Evolutionary conservation across 2,797 vertebrate species (phyloP).

Genomic region (Megaceryle alcyon): DNA sequence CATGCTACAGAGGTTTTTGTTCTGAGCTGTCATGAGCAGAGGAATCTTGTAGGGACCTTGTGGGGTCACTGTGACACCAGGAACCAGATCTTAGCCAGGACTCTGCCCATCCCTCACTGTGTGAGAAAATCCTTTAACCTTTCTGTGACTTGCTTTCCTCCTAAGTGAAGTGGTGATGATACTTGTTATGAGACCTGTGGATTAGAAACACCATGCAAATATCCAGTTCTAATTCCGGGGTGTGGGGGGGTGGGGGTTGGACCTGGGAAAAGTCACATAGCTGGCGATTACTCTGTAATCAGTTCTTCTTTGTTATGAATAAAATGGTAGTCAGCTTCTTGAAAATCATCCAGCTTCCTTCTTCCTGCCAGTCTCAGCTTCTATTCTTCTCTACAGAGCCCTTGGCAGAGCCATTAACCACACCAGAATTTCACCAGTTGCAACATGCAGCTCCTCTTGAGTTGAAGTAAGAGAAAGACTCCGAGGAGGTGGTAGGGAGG

Average conservation of each 20-base stretch:
- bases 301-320: conserved; percentile 12
- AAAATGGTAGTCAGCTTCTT: conserved; percentile 45
- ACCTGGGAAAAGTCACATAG: not conserved
- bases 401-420: conserved; percentile 35
- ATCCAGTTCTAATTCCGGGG: not conserved
- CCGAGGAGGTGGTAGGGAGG: not conserved
- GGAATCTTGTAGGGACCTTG: not conserved
- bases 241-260: not conserved
- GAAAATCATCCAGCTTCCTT: conserved; percentile 56
- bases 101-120: not conserved
- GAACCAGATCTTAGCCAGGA: not conserved
- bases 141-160: not conserved
- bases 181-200: not conserved
- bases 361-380: conserved; percentile 48
- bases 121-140: not conserved
- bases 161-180: not conserved
- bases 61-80: not conserved
- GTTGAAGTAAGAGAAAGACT: not conserved
- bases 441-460: conserved; percentile 37
- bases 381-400: conserved; percentile 28
- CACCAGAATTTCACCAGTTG: conserved; percentile 45
- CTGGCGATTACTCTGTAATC: conserved; percentile 10
- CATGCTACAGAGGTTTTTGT: not conserved
- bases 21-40: not conserved
- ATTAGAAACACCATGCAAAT: not conserved